Base-by-base conservation (phyloP, 64 coral and sea anemone species). In the Stichodactyla helianthus region DNA sequence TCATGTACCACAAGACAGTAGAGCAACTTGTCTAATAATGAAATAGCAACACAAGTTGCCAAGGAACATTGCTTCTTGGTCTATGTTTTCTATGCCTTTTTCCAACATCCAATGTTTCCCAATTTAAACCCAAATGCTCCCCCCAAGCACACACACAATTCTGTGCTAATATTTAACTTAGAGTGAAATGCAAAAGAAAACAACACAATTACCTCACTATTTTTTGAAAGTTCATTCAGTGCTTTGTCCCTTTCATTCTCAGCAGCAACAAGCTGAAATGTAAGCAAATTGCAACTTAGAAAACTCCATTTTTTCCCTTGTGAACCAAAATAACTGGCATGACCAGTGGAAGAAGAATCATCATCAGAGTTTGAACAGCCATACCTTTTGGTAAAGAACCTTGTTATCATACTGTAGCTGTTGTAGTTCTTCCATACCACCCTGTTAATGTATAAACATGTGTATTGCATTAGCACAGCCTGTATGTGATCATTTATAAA, bases 351-450 rank as follows among this genome's bases (percentile, higher is more conserved):
- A 65, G 13, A 11, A 79, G 7, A 31, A 79, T 25, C 28, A 51
- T 79, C 0, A 19, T 54, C 16, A 16, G 4, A 0, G 14, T 79
- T 10, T 18, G 10, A 25, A 77, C 3, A 83, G 61, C 6, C 61
- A 5, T 56, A 96, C 94, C 85, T 93, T 89, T 84, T 96, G 94
- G 44, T 96, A 96, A 22, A 96, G 68, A 27, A 77, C 85, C 63
- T 93, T 92, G 74, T 96, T 96, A 13, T 93, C 94, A 44, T 55
- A 76, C 70, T 96, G 94, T 15, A 96, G 84, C 31, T 92, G 63
- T 52, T 90, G 65, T 14, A 90, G 27, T 55, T 96, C 88, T 79
- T 82, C 85, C 13, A 50, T n/a, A 8, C 94, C 84, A 82, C 87
- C 94, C 91, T 96, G 67, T 54, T 50, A 52, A 55, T n/a, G 68